Percentiles rank a stretch among this genome's conserved stretches.
These are phyloP conservation scores for Aplidium turbinatum DNA, from an alignment of 23 tunicate genomes.

Conservation along the genomic window DNA sequence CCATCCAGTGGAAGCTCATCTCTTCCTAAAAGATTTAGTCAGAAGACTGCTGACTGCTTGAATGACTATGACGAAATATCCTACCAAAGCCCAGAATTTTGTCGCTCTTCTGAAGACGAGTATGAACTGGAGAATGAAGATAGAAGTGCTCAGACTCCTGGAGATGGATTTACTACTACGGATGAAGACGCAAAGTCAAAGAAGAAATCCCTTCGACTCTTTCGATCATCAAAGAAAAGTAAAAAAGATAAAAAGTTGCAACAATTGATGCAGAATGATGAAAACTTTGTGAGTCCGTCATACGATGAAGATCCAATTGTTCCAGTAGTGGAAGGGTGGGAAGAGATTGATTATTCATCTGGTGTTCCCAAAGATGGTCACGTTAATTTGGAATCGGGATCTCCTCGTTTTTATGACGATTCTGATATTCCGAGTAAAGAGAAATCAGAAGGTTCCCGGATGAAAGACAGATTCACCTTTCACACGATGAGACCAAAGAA, in stretches of 20 bases:
- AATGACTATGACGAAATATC: not conserved
- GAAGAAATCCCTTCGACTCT: constrained; percentile 10
- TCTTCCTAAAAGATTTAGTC: no score
- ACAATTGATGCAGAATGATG: constrained; percentile 9
- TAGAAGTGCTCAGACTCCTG: no score
- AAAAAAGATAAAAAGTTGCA: constrained; percentile 21
- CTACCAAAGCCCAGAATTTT: constrained; percentile 11
- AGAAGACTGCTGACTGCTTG: not conserved
- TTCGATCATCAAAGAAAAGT: constrained; percentile 18
- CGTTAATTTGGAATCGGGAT: constrained; percentile 22
- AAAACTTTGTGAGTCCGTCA: constrained; percentile 47
- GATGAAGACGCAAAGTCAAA: not conserved
- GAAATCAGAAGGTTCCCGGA: not conserved
- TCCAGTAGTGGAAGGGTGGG: constrained; percentile 61
- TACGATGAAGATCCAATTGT: constrained; percentile 52
- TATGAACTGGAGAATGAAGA: not conserved
- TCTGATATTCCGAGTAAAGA: not conserved
- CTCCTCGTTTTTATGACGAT: constrained; percentile 1
- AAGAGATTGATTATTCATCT: constrained; percentile 51
- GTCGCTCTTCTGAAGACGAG: constrained; percentile 1
- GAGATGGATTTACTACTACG: no score
- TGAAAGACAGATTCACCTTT: constrained; percentile 13
- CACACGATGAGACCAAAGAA: constrained; percentile 68
- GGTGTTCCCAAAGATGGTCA: constrained; percentile 19
- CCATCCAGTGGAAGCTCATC: not conserved